phyloP scores from a whole-genome alignment of 2,797 vertebrate genomes.

The Dendrocincla fuliginosa region DNA sequence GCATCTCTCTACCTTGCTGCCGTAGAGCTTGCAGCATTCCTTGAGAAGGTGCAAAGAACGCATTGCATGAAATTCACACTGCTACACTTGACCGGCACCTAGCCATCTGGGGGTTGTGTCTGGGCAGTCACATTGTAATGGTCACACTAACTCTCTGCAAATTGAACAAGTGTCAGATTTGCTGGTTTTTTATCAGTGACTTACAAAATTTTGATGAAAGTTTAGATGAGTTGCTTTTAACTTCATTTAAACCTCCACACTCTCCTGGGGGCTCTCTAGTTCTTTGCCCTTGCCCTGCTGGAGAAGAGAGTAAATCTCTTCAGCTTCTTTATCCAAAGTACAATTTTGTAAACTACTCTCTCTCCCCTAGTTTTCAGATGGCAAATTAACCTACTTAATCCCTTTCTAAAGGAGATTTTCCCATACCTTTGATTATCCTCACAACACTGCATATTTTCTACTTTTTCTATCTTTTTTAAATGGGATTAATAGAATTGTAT shows the following conservation, averaged over 20 bases:
- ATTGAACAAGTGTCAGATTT: not conserved
- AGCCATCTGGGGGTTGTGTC: no score
- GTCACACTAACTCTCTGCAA: not conserved
- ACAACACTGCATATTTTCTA: not conserved
- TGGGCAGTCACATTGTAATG: not conserved
- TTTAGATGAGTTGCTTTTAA: not conserved
- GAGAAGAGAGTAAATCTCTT: not conserved
- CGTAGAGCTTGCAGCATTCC: not conserved
- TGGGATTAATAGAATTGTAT: not conserved
- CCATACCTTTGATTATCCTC: not conserved
- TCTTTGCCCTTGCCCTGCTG: not conserved
- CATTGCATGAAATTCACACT: fast-evolving
- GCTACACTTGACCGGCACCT: fast-evolving
- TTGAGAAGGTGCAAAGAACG: not conserved
- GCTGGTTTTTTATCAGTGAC: not conserved
- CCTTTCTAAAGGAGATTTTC: conserved; percentile 24
- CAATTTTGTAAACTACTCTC: not conserved
- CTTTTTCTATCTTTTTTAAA: not conserved
- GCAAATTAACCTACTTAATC: conserved; percentile 43
- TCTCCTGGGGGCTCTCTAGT: not conserved
- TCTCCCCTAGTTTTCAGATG: not conserved
- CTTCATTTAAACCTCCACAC: not conserved
- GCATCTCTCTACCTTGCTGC: not conserved
- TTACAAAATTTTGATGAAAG: not conserved
- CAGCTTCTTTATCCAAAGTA: not conserved